Evolutionary conservation across 2,797 vertebrate genomes (phyloP).

Genomic region (Bovichtus variegatus): DNA sequence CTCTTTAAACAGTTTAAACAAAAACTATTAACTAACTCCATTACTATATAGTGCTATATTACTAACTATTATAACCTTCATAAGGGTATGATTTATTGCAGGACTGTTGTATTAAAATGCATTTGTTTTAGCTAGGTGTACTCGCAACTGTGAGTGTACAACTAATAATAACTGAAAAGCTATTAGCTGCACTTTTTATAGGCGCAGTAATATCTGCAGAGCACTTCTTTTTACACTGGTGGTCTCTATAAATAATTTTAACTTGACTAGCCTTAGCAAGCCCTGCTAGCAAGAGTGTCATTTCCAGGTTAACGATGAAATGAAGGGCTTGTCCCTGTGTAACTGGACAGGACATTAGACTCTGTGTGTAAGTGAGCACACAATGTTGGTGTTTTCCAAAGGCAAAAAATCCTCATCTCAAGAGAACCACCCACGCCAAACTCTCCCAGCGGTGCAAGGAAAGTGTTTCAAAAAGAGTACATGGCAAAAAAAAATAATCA

Average conservation of each 20-base stretch:
- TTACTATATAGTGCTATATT: too few species aligned
- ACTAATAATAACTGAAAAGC: background rate
- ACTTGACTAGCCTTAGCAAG: background rate
- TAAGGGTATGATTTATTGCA: background rate
- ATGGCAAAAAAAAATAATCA: background rate
- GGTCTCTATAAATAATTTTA: background rate
- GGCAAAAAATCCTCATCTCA: background rate
- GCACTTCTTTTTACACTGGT: background rate
- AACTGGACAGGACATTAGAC: constrained; percentile 2
- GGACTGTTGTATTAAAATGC: background rate
- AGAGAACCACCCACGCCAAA: constrained; percentile 3
- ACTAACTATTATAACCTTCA: background rate
- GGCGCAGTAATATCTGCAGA: background rate
- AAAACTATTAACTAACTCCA: too few species aligned
- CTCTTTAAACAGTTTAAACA: background rate
- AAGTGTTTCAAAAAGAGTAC: constrained; percentile 6
- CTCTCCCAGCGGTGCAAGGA: background rate
- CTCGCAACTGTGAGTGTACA: too few species aligned
- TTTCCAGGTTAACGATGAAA: constrained; percentile 30
- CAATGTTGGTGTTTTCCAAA: constrained; percentile 29
- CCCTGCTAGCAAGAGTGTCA: background rate
- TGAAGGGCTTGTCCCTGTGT: constrained; percentile 7
- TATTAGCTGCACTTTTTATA: background rate
- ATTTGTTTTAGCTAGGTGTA: background rate
- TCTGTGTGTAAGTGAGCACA: constrained; percentile 8